A percentile compares a stretch with the other conserved stretches of the same genome.
Conservation (phyloP, 1,140 invertebrate species). For the Drosophila sulfurigaster region DNA sequence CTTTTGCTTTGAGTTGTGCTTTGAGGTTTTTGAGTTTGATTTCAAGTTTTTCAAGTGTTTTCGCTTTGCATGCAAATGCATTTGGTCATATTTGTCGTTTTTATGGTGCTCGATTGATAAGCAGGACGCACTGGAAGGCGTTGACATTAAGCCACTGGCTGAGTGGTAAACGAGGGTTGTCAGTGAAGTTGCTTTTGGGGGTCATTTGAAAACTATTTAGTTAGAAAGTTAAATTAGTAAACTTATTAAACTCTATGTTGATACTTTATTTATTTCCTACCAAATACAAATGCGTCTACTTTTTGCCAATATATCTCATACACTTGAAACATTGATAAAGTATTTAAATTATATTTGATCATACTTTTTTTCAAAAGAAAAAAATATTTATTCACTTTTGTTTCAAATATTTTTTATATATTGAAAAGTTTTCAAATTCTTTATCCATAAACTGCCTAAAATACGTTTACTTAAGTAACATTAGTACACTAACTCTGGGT, state of each 20-base stretch:
- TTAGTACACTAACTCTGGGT: no score
- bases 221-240: not conserved
- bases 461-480: no score
- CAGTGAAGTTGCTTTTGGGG: not conserved
- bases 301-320: no score
- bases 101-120: conserved; percentile 67
- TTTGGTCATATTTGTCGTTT: conserved; percentile 65
- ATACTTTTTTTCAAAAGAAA: no score
- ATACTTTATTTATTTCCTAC: no score
- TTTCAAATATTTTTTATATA: no score
- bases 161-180: conserved; percentile 39
- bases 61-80: conserved; percentile 58
- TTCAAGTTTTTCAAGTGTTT: conserved; percentile 4
- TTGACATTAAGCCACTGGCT: conserved; percentile 30
- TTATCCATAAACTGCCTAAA: no score
- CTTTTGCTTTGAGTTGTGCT: conserved; percentile 59
- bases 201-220: not conserved
- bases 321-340: no score
- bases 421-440: no score
- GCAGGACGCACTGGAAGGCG: conserved; percentile 27
- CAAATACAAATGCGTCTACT: no score
- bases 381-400: no score
- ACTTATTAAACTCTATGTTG: not conserved
- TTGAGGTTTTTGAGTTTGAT: conserved; percentile 25
- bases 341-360: no score